These are phyloP conservation scores for Herminia tarsipennalis DNA, from an alignment of 2,888 invertebrate species.

Conservation along the genomic window DNA sequence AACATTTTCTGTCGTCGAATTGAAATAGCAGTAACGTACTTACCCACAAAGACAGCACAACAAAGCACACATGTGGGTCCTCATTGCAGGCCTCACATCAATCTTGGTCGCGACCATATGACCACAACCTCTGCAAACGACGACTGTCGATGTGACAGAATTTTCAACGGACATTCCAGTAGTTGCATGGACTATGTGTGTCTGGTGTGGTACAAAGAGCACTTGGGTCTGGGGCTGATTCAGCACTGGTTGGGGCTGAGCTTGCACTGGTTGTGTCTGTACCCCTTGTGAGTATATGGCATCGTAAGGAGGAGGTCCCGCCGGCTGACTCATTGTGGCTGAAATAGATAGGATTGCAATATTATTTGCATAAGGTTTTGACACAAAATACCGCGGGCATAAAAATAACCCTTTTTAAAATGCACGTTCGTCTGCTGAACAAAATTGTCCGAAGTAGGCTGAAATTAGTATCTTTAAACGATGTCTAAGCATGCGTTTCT, in stretches of 20 bases:
- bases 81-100: slow-evolving; percentile 2
- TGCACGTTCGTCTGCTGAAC: too few relatives aligned
- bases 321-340: slow-evolving; percentile 9
- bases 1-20: too few relatives aligned
- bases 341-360: background rate
- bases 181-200: too few relatives aligned
- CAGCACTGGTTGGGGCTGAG: slow-evolving; percentile 6
- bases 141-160: background rate
- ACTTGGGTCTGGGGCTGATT: slow-evolving; percentile 3
- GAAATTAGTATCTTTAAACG: too few relatives aligned
- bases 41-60: slow-evolving; percentile 9
- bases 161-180: too few relatives aligned
- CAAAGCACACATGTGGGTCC: slow-evolving; percentile 9
- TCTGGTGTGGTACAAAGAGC: background rate
- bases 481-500: too few relatives aligned
- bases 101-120: slow-evolving; percentile 1
- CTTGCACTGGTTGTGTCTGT: slow-evolving; percentile 2
- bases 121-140: slow-evolving; percentile 4
- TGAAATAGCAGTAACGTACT: too few relatives aligned
- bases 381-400: background rate
- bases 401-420: too few relatives aligned
- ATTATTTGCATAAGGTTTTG: background rate
- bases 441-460: too few relatives aligned
- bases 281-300: slow-evolving; percentile 7
- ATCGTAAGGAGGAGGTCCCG: slow-evolving; percentile 7